Evolutionary conservation across 2,113 vertebrate genomes (phyloP), one percentile per base, ranked within the genome.

Genomic region (Brachyhypopomus occidentalis): DNA sequence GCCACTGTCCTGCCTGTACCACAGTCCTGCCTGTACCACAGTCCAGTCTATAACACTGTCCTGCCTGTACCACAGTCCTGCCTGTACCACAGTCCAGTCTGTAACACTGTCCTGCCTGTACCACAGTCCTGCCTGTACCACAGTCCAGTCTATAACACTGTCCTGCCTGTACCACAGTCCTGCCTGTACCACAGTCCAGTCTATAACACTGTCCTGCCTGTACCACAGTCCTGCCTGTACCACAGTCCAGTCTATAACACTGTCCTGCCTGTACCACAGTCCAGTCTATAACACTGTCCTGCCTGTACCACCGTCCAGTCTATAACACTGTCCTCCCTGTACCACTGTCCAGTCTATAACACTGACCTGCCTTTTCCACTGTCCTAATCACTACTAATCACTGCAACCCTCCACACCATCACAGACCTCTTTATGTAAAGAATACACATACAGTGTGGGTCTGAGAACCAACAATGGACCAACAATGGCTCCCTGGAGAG

Each of bases 391-490:
- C n/a, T 75, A 71, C 64, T 45, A 81, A 59, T 34, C 7, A 73
- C 63, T 55, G 84, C 64, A 86, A 75, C 84, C 63, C 74, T 72
- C 3, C 58, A 64, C 79, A 83, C 72, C 20, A 30, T 41, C 25
- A 12, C 48, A 27, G 23, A 14, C 69, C 69, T 48, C 22, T 41
- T 14, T 1, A 45, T 72, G 71, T 45, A 23, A 16, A 85, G 56
- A 55, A 55, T 34, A 12, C 71, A 56, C 30, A 74, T n/a, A 56
- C 41, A 73, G 70, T 22, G 1, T 0, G 62, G 36, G 74, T 79
- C 74, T 87, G 55, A 88, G 83, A 88, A 86, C 45, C 45, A 14
- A 52, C 45, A 81, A 83, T 80, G 80, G 81, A 80, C 85, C 86
- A 84, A 83, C 85, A 19, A 38, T 59, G 66, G 41, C 55, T 70